Base-by-base conservation (phyloP, 2,888 invertebrate species). In the Chouioia cunea region DNA sequence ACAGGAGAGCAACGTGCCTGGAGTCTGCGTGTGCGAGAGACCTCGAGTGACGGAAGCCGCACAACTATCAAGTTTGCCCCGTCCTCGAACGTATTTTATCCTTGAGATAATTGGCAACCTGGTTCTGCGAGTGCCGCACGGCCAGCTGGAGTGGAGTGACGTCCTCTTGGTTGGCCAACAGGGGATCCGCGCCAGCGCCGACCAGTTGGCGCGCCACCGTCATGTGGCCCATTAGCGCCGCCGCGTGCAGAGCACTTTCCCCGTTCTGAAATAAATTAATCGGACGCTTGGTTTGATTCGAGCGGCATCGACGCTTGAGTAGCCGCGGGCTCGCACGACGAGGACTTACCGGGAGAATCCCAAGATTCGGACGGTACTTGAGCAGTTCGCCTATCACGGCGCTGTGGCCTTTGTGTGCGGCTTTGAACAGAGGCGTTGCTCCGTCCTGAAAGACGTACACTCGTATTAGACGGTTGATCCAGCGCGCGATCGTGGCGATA, bases 401-500 rank as follows among this genome's bases (percentile, higher is more conserved):
- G 2, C 92, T 89, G 86, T 96, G 96, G 0, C 97, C 97, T 87
- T 97, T 97, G 86, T 97, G 97, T 46, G 96, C 92, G 46, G 97
- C 97, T 86, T 97, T 97, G 86, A 97, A 97, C 73, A 97, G 87
- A 1, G 97, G 94, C 0, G 97, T 97, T 47, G 97, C 97, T 53
- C 97, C 97, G 87, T 97, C 95, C 94, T 95, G 65, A 20, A 75
- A 77, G 27, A n/a, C n/a, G n/a, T n/a, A n/a, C n/a, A n/a, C n/a
- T n/a, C n/a, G n/a, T n/a, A n/a, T n/a, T n/a, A n/a, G n/a, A n/a
- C n/a, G n/a, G n/a, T n/a, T n/a, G n/a, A n/a, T n/a, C 27, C 27
- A 27, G 27, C 27, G 6, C 27, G 6, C 27, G 27, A 6, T 27
- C n/a, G n/a, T n/a, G n/a, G n/a, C n/a, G n/a, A n/a, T n/a, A n/a